Evolutionary conservation across 2,113 vertebrate species (phyloP), one percentile per base, ranked within the genome.

Genomic region (Thryonomys swinderianus): DNA sequence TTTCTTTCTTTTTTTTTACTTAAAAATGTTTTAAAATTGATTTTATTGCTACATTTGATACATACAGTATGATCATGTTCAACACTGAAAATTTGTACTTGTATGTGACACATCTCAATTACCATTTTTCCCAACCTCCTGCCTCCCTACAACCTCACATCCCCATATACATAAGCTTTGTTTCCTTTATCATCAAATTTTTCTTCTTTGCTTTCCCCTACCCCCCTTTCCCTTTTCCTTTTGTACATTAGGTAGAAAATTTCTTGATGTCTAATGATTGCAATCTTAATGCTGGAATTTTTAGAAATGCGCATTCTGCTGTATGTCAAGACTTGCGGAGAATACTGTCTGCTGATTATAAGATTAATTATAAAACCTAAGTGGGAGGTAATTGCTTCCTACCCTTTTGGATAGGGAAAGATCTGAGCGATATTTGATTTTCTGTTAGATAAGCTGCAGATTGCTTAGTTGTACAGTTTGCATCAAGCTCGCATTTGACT

Each of bases 191-290:
- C 48, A 51, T 51, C 48, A 51, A 10, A 51, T 7, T 51, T 51
- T 51, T 51, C 48, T 51, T 51, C 48, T 51, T 51, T 51, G 10
- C 48, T 51, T 51, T 51, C 48, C 48, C 10, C 48, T 51, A 51
- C 48, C 48, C 48, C 48, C 48, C 10, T 51, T 51, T 7, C 48
- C 48, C 48, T 51, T 51, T 51, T 51, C 48, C 5, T 51, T 51
- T 51, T 51, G 5, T 7, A 51, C 48, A 51, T 51, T 51, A 51
- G 48, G 48, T 76, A 95, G 80, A 87, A 71, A 64, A 71, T 32
- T 83, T 90, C 32, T 92, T 86, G 57, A 62, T 80, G 30, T 40
- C 62, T 53, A 80, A 45, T 91, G 64, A 80, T 95, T 91, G 96
- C 55, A 88, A 11, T 85, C 64, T 94, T 74, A 48, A 45, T 94